Percentiles rank a stretch among this genome's conserved stretches.
Evolutionary conservation across 2,113 vertebrate genomes (phyloP).

Genomic region (Guaruba guarouba): DNA sequence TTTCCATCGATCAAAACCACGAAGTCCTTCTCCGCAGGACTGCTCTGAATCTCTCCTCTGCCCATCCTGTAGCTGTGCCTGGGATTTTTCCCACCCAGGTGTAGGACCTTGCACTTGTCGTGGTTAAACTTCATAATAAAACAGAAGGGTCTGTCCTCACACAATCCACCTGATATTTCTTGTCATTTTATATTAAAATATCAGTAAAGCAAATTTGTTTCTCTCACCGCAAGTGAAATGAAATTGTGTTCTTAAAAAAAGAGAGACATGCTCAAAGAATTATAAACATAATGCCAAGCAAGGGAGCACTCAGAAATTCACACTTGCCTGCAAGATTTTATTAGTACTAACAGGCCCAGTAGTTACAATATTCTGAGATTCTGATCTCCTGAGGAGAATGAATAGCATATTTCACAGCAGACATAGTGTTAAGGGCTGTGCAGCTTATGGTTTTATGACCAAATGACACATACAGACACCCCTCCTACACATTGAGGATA

Average conservation of each 20-base stretch:
- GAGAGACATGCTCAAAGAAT: background rate
- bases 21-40: no score
- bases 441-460: background rate
- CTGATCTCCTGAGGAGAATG: background rate
- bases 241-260: background rate
- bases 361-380: background rate
- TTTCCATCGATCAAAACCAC: no score
- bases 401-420: background rate
- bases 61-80: no score
- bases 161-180: background rate
- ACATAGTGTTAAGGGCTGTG: background rate
- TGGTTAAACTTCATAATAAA: background rate
- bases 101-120: no score
- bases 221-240: background rate
- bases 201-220: background rate
- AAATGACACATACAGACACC: background rate
- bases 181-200: background rate
- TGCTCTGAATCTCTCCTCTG: no score
- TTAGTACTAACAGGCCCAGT: background rate
- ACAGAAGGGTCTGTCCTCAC: background rate
- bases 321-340: background rate
- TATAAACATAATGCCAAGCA: background rate
- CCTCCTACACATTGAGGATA: fast-evolving
- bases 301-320: background rate
- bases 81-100: no score